Evolutionary conservation across 2,797 vertebrate species (phyloP), one percentile per base, ranked within the genome.

Genomic region (Lutjanus campechanus): DNA sequence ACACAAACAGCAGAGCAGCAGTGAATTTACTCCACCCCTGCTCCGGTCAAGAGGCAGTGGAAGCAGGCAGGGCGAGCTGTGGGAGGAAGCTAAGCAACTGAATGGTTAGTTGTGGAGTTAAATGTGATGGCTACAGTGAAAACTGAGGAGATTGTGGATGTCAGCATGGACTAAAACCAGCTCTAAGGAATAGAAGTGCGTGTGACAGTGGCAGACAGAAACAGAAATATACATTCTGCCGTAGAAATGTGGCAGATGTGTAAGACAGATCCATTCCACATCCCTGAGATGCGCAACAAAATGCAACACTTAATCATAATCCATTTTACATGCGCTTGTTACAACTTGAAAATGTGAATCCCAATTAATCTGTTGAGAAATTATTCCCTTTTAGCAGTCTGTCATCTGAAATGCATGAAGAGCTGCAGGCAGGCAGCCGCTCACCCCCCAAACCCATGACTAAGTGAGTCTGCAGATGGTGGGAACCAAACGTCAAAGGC

Each of bases 281-380:
- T 64, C 17, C 20, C 19, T 36, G 43, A 16, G 17, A 29, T 20
- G 55, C 40, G 20, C 66, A 79, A 20, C 41, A 43, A 46, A 50
- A 50, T 55, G 10, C 6, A 66, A 29, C 16, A 59, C 25, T 54
- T 20, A 20, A 22, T 15, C 51, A 40, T 53, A 22, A 47, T 55
- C 55, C 19, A 36, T 50, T 77, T 73, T 22, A 69, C 36, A 58
- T 63, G 41, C 11, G 11, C 13, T 16, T 69, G 22, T 73, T 50
- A 53, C 64, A 73, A 59, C 40, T 50, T 76, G 29, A 13, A 54
- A 75, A 71, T 55, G 15, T 53, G 25, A 62, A 43, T 53, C 55
- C 47, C 13, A 41, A 81, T 61, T 54, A 64, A 44, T 77, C 41
- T 49, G 20, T 20, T 36, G 9, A 43, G 47, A 46, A 58, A 63